Base-by-base conservation (phyloP, 2,113 vertebrate genomes). In the Actenoides hombroni region DNA sequence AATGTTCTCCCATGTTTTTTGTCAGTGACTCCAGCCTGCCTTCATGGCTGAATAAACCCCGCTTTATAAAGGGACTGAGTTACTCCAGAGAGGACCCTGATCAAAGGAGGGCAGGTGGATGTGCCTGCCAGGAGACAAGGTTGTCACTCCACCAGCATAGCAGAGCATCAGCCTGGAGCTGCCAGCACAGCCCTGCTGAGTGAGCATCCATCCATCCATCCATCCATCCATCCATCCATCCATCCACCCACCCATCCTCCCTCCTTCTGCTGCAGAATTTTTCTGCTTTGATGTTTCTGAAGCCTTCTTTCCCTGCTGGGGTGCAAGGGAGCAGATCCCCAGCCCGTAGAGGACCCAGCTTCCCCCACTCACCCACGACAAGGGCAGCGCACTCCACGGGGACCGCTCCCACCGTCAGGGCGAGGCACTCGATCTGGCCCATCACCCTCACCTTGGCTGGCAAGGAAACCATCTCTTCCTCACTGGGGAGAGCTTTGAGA, bases 351-450 rank as follows among this genome's bases (percentile, higher is more conserved):
- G 35, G 39, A 83, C 31, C 1, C 5, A 40, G 40, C 40, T 40
- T 2, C 16, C 3, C 26, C 14, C 19, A 97, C 98, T 98, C 93
- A 99, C 98, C 98, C 88, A 98, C 91, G 8, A 99, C 94, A 7
- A 97, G 88, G 84, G 97, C 98, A 69, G 96, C 11, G 4, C 98
- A 98, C 78, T 98, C 98, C 83, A 98, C 96, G 0, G 89, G 93
- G 24, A 98, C 64, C 0, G 97, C 97, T 83, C 98, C 98, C 94
- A 98, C 49, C 0, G 20, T 97, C 64, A 99, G 97, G 44, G 91
- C 18, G 1, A 99, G 94, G 31, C 96, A 87, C 44, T 98, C 98
- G 5, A 98, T 97, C 74, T 97, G 98, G 17, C 98, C 98, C 1
- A 97, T 96, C 16, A 86, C 97, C 95, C 94, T 97, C 77, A 91